Percentiles rank a stretch among this genome's conserved stretches.
phyloP scores from a whole-genome alignment of 2,113 vertebrate species.

The Brevimyrus niger region DNA sequence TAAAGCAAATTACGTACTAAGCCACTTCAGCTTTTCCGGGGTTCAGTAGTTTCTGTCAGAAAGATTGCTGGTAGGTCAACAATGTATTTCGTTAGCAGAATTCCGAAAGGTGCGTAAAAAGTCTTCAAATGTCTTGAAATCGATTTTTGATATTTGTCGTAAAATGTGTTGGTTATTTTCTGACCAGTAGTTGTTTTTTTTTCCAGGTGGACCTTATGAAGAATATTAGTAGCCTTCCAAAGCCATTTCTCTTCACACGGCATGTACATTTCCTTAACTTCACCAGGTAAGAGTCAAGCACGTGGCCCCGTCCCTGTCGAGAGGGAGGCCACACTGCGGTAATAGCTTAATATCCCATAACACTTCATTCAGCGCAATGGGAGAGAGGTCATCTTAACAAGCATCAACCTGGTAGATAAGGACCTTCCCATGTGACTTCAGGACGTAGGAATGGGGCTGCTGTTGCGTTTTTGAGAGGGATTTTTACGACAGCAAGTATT shows the following conservation, averaged over 20 bases:
- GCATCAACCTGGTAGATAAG: background rate
- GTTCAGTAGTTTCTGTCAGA: background rate
- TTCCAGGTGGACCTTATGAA: constrained; percentile 78
- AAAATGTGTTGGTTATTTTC: background rate
- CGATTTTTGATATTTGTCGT: background rate
- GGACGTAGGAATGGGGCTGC: background rate
- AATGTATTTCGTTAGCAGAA: background rate
- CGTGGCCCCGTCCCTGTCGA: background rate
- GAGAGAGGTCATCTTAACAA: background rate
- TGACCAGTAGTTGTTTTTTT: constrained; percentile 17
- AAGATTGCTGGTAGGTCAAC: background rate
- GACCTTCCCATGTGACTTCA: background rate
- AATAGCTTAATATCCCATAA: background rate
- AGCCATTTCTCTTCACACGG: constrained; percentile 80
- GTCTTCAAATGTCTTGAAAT: background rate
- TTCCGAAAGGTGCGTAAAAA: background rate
- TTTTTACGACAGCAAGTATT: background rate
- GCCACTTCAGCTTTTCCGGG: background rate
- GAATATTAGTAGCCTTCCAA: constrained; percentile 76
- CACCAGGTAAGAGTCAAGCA: constrained; percentile 63
- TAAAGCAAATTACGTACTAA: background rate
- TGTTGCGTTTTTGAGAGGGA: background rate
- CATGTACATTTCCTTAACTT: constrained; percentile 87
- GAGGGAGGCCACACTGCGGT: background rate
- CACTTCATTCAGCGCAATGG: background rate